A percentile compares a stretch with the other conserved stretches of the same genome.
These are phyloP conservation scores for Diorhabda sublineata DNA, from an alignment of 1,140 invertebrate genomes.

Conservation along the genomic window DNA sequence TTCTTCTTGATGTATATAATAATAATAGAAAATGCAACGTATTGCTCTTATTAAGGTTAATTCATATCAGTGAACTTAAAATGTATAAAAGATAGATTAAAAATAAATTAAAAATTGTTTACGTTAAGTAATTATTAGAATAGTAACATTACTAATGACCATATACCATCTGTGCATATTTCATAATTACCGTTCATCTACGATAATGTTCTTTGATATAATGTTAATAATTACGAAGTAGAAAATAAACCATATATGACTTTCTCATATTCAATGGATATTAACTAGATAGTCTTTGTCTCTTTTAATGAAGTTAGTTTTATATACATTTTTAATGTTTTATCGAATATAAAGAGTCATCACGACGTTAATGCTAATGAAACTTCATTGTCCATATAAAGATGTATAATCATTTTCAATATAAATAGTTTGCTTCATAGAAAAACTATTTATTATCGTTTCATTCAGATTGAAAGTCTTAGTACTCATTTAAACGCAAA, in stretches of 20 bases:
- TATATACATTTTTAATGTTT: slow-evolving; percentile 3
- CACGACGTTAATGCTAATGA: neutral
- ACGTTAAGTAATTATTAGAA: neutral
- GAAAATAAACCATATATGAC: slow-evolving; percentile 10
- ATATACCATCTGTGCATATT: slow-evolving; percentile 12
- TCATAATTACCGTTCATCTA: slow-evolving; percentile 11
- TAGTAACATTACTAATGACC: slow-evolving; percentile 5
- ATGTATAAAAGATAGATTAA: slow-evolving; percentile 9
- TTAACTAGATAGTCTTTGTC: neutral
- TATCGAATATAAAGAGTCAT: neutral
- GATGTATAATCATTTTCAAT: no score
- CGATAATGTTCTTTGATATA: slow-evolving; percentile 7
- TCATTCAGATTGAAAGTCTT: no score
- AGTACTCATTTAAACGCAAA: no score
- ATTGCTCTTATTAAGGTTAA: neutral
- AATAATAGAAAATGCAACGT: no score
- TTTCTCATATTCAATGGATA: slow-evolving; percentile 8
- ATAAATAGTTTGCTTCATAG: no score
- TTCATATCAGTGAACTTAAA: neutral
- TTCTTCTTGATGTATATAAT: neutral
- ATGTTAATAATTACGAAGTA: slow-evolving; percentile 4
- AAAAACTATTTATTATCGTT: no score
- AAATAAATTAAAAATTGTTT: slow-evolving; percentile 11
- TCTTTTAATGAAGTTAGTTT: slow-evolving; percentile 1
- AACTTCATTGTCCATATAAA: neutral